phyloP scores from a whole-genome alignment of 1,140 invertebrate species.

The Drosophila bocqueti region DNA sequence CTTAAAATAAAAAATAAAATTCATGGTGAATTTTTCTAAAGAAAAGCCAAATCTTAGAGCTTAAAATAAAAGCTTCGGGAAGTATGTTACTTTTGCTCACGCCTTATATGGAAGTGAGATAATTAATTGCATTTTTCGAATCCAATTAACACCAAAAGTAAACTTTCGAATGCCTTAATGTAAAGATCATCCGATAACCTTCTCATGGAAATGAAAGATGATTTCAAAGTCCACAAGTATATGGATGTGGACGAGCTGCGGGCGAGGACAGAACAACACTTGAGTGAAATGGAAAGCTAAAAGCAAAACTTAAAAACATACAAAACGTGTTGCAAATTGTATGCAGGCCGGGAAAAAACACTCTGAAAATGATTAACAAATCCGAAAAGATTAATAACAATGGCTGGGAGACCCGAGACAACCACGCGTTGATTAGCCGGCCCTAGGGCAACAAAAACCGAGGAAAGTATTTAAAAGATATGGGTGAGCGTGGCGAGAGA shows the following conservation, averaged over 20 bases:
- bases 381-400: slow-evolving; percentile 58
- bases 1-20: neutral
- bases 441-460: slow-evolving; percentile 37
- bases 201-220: slow-evolving; percentile 46
- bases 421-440: slow-evolving; percentile 66
- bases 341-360: slow-evolving; percentile 46
- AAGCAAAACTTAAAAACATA: slow-evolving; percentile 39
- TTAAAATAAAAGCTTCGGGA: neutral
- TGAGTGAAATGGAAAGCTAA: slow-evolving; percentile 66
- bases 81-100: neutral
- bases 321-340: slow-evolving; percentile 75
- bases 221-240: slow-evolving; percentile 13
- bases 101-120: neutral
- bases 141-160: slow-evolving; percentile 39
- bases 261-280: slow-evolving; percentile 39
- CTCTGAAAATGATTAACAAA: slow-evolving; percentile 41
- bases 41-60: neutral
- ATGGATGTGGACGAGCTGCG: slow-evolving; percentile 15
- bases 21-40: neutral
- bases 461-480: slow-evolving; percentile 45
- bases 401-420: slow-evolving; percentile 27
- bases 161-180: slow-evolving; percentile 44
- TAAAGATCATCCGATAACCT: slow-evolving; percentile 36
- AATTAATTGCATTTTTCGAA: slow-evolving; percentile 40
- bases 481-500: slow-evolving; percentile 28